phyloP scores from a whole-genome alignment of 2,797 vertebrate genomes.

The Echiichthys vipera region DNA sequence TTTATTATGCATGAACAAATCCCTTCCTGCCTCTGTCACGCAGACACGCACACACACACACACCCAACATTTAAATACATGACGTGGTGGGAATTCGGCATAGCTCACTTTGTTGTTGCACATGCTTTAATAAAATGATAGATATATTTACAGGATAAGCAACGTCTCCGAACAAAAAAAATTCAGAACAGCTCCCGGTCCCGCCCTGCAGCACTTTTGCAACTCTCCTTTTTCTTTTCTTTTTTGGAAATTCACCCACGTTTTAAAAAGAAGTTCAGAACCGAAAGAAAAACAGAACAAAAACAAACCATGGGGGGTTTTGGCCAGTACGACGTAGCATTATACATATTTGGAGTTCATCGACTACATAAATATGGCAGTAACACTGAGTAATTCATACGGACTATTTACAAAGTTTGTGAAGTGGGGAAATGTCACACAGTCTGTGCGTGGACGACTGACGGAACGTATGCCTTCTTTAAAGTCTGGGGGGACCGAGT shows the following conservation, averaged over 20 bases:
- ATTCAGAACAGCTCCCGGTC: constrained; percentile 75
- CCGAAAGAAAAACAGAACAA: constrained; percentile 43
- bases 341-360: constrained; percentile 88
- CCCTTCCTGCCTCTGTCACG: constrained; percentile 76
- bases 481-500: constrained; percentile 82
- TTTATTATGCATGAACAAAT: constrained; percentile 89
- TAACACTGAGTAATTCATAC: constrained; percentile 96
- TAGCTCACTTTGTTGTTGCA: constrained; percentile 91
- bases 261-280: constrained; percentile 77
- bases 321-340: constrained; percentile 92
- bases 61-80: constrained; percentile 85
- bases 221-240: constrained; percentile 56
- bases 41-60: constrained; percentile 65
- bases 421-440: constrained; percentile 85
- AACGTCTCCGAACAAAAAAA: constrained; percentile 77
- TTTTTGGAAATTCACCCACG: constrained; percentile 70
- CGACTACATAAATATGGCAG: constrained; percentile 94
- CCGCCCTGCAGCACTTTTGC: constrained; percentile 84
- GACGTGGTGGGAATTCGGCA: constrained; percentile 87
- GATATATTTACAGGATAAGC: constrained; percentile 96
- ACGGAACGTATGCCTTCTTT: constrained; percentile 84
- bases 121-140: constrained; percentile 99
- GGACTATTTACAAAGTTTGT: constrained; percentile 91
- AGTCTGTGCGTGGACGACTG: constrained; percentile 79
- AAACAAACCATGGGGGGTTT: constrained; percentile 82